Conservation (phyloP, 2,888 invertebrate genomes). For the Dusona sp. region DNA sequence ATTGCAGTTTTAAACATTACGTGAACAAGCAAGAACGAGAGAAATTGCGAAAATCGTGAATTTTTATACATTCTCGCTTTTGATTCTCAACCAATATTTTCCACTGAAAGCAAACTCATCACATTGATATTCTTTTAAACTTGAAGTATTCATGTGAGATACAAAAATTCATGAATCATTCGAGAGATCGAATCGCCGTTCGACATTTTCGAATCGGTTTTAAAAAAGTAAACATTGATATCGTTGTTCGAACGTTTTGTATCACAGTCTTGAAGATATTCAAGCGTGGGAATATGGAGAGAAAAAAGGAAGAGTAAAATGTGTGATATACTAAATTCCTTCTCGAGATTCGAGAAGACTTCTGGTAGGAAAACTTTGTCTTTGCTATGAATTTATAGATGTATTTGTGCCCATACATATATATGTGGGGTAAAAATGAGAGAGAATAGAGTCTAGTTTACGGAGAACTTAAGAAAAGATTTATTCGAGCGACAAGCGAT, state of each 20-base stretch:
- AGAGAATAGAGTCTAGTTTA: conserved; percentile 45
- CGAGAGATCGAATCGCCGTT: conserved; percentile 22
- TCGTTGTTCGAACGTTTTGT: conserved; percentile 54
- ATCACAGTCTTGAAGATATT: conserved; percentile 18
- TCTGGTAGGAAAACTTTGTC: conserved; percentile 58
- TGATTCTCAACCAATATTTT: background rate
- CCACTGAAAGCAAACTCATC: background rate
- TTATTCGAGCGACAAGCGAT: conserved; percentile 61
- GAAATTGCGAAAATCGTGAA: background rate
- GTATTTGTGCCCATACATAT: background rate
- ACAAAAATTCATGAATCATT: conserved; percentile 5
- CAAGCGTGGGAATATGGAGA: conserved; percentile 6
- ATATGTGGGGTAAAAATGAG: conserved; percentile 19
- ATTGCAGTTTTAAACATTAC: background rate
- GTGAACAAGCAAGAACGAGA: background rate
- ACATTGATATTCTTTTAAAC: background rate
- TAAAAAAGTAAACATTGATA: conserved; percentile 33
- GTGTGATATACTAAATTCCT: conserved; percentile 6
- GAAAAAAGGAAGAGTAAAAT: conserved; percentile 17
- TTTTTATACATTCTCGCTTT: background rate
- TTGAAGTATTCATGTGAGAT: background rate
- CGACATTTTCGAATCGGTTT: conserved; percentile 1
- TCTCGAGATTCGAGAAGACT: conserved; percentile 27
- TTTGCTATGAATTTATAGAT: conserved; percentile 26
- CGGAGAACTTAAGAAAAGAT: conserved; percentile 53